Base-by-base conservation (phyloP, 2,888 invertebrate genomes). In the Leptura quadrifasciata region DNA sequence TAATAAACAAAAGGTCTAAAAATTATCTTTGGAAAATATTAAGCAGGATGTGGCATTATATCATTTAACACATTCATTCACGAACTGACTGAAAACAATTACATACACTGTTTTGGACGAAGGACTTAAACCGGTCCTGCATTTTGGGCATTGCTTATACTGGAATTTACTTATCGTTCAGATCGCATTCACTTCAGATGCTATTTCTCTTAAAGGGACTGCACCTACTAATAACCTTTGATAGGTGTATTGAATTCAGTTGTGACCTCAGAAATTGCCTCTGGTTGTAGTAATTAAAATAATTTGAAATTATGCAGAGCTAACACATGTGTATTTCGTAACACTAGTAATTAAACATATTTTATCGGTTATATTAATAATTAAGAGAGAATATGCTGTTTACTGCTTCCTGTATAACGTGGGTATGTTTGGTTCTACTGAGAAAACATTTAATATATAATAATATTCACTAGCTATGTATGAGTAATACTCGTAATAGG, bases 171-270 rank as follows among this genome's bases (percentile, higher is more conserved):
- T 47, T n/a, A 47, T 61, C 17, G 8, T 31, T 10, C 0, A 5
- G 18, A 27, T 18, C 27, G 18, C 31, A 24, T 60, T 21, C 31
- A 18, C 18, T 61, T 35, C 12, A 35, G 35, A 63, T 27, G 35
- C 17, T 39, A 18, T 63, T 63, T 63, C 21, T 63, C 39, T 60
- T 39, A 47, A 60, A 60, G 39, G 31, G 63, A 63, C 39, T 63
- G 63, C 35, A 20, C 63, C 63, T 20, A 63, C 63, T 39, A 35
- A 17, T 63, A 20, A 27, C 60, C 21, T 60, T 27, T 20, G 21
- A 27, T 60, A n/a, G n/a, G n/a, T 47, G 47, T 47, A 47, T 47
- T n/a, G 47, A 47, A 47, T 47, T 47, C 15, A 47, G 47, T 6
- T 47, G 47, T 47, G 47, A n/a, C 47, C 47, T 47, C 47, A 47